phyloP scores from a whole-genome alignment of 1,140 invertebrate species.

The Leptonema lineaticorne region DNA sequence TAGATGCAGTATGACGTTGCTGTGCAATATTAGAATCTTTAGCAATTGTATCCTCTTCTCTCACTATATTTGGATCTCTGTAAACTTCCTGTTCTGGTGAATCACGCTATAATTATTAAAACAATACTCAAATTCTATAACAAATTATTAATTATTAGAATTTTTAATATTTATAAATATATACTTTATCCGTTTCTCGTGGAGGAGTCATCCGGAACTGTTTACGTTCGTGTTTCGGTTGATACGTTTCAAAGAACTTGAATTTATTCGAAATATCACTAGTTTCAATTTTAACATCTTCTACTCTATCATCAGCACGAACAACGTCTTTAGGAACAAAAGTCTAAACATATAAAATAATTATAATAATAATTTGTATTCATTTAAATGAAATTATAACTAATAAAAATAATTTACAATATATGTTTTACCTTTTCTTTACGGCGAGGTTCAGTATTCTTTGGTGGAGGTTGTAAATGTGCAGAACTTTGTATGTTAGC shows the following conservation, averaged over 20 bases:
- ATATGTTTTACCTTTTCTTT: constrained; percentile 62
- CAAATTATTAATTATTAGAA: background rate
- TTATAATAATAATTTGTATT: background rate
- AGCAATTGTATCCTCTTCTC: constrained; percentile 61
- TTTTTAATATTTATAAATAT: background rate
- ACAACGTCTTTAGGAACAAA: constrained; percentile 71
- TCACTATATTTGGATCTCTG: constrained; percentile 73
- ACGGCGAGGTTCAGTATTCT: constrained; percentile 52
- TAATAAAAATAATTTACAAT: constrained; percentile 8
- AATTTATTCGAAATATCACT: constrained; percentile 81
- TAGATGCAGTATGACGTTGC: constrained; percentile 73
- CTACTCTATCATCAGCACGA: constrained; percentile 66
- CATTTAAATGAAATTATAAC: background rate
- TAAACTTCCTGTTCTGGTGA: constrained; percentile 75
- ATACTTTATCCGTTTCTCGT: constrained; percentile 68
- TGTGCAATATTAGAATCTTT: constrained; percentile 60
- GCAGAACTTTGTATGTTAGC: constrained; percentile 60
- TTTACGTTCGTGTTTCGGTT: constrained; percentile 68
- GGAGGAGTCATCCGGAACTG: constrained; percentile 85
- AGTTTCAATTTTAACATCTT: constrained; percentile 77
- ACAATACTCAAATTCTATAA: background rate
- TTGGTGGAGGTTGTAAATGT: constrained; percentile 51
- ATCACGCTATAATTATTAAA: constrained; percentile 52
- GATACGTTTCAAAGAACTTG: constrained; percentile 89
- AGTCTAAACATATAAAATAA: constrained; percentile 41